Conservation (phyloP, 2,113 vertebrate genomes). For the Misgurnus anguillicaudatus region DNA sequence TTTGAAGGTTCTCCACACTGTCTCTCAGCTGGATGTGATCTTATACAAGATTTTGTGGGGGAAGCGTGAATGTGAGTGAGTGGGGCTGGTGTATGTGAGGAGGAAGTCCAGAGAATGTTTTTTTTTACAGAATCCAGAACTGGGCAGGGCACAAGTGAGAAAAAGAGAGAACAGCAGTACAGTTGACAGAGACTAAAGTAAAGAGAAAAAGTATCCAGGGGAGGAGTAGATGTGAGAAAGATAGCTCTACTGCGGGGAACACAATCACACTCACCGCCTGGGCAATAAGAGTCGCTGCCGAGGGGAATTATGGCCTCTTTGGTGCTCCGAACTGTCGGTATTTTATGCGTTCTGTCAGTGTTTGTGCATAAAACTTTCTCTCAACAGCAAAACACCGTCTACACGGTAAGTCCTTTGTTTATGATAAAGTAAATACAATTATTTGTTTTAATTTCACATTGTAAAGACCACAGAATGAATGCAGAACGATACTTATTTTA, state of each 20-base stretch:
- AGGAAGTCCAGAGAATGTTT: conserved; percentile 66
- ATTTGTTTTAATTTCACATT: background rate
- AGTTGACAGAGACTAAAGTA: conserved; percentile 27
- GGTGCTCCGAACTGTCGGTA: conserved; percentile 44
- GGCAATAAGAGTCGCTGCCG: conserved; percentile 62
- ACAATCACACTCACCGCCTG: conserved; percentile 39
- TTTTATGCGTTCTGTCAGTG: conserved; percentile 65
- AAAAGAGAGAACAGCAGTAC: conserved; percentile 2
- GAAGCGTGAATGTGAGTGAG: conserved; percentile 52
- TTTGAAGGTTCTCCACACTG: background rate
- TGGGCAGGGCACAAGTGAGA: conserved; percentile 51
- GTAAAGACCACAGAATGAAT: background rate
- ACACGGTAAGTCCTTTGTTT: conserved; percentile 17
- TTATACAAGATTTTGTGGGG: conserved; percentile 65
- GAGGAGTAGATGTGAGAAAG: background rate
- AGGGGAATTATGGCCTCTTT: conserved; percentile 51
- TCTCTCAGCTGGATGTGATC: conserved; percentile 71
- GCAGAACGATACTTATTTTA: no score
- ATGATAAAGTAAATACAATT: background rate
- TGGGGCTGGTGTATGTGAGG: conserved; percentile 32
- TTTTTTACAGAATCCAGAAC: conserved; percentile 61
- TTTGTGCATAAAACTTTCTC: background rate
- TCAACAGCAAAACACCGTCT: conserved; percentile 3
- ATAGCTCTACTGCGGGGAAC: background rate
- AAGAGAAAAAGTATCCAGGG: background rate